Evolutionary conservation across 2,888 invertebrate species (phyloP), one percentile per base, ranked within the genome.

Genomic region (Noctua pronuba): DNA sequence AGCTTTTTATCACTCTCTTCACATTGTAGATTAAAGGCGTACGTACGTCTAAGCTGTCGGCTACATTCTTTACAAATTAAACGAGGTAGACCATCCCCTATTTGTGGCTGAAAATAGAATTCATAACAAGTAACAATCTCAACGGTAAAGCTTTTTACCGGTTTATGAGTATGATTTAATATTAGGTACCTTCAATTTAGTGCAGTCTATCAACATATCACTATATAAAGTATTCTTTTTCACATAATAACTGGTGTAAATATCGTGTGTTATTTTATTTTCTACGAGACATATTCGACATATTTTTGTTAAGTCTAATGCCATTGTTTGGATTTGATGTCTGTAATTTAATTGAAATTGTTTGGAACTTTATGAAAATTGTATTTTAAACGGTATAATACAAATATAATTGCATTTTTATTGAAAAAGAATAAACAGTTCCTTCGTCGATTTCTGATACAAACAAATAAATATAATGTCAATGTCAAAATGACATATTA

Each of bases 11-110:
- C 94, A 86, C 95, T 96, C 60, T 94, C 91, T 60, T 94, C 94
- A 81, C 96, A 96, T 85, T 92, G 93, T 41, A 93, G 80, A 75
- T 94, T 94, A 81, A 96, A 96, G n/a, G 91, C 73, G 75, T 94
- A 96, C 1, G 93, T 89, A 68, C 92, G 90, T 87, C 95, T 96
- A 1, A 96, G 89, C 72, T 94, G 94, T 55, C 93, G 92, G 74
- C 91, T 90, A 82, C 96, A 96, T 38, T 95, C 95, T 83, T 95
- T 96, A 80, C 96, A 96, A 73, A 96, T 95, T 70, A 92, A 84
- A 28, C 92, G 92, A 3, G 96, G 96, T 49, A 96, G 83, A 68
- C 95, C 93, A 84, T 96, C 96, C 28, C 92, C 93, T 90, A 88
- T 82, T 38, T 79, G 84, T 18, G 94, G 95, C 96, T 96, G 87